A percentile compares a stretch with the other conserved stretches of the same genome.
Evolutionary conservation across 2,888 invertebrate genomes (phyloP).

Genomic region (Lasioglossum pauxillum): DNA sequence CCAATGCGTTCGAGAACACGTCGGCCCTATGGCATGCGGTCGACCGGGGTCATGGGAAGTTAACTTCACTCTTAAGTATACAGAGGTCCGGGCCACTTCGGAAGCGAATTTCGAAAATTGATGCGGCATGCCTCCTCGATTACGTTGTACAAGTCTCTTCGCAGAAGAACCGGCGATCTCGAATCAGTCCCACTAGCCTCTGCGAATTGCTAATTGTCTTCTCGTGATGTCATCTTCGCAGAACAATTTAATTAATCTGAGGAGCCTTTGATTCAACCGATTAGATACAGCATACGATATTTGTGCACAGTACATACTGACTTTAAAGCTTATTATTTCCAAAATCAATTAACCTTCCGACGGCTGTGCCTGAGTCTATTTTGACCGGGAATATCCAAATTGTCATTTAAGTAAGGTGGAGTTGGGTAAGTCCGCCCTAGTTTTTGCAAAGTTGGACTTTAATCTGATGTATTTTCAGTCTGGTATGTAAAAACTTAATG

Average conservation of each 20-base stretch:
- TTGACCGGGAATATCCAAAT: too few relatives aligned
- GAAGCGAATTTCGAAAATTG: constrained; percentile 57
- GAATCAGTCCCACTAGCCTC: neutral
- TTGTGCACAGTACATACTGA: too few relatives aligned
- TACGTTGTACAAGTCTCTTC: constrained; percentile 17
- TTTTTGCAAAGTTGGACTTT: too few relatives aligned
- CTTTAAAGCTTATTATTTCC: too few relatives aligned
- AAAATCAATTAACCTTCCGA: too few relatives aligned
- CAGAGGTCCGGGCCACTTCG: constrained; percentile 54
- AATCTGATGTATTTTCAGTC: too few relatives aligned
- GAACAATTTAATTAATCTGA: too few relatives aligned
- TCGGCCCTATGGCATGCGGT: constrained; percentile 71
- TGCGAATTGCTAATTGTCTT: neutral
- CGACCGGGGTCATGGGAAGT: constrained; percentile 74
- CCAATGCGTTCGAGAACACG: constrained; percentile 72
- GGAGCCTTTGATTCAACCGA: neutral
- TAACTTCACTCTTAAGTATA: constrained; percentile 54
- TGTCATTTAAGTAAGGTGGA: too few relatives aligned
- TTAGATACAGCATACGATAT: neutral
- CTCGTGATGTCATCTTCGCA: too few relatives aligned
- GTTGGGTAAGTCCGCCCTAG: too few relatives aligned
- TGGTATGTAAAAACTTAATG: too few relatives aligned
- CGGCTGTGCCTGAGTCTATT: too few relatives aligned
- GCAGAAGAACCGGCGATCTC: neutral
- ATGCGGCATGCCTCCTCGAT: constrained; percentile 41